phyloP scores from a whole-genome alignment of 2,888 invertebrate genomes.

The Tuberolachnus salignus region DNA sequence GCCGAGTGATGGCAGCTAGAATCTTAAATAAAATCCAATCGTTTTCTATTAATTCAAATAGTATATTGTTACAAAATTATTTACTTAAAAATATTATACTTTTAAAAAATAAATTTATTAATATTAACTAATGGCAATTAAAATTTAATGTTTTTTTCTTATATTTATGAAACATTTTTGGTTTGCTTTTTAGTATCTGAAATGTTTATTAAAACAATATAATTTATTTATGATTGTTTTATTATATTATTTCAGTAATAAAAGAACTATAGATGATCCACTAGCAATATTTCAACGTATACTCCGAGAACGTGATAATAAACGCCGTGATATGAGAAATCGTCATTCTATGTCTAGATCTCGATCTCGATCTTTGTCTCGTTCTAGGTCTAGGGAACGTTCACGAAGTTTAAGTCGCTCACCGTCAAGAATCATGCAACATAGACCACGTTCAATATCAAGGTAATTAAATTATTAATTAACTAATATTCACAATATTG shows the following conservation, averaged over 20 bases:
- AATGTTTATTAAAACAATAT: background rate
- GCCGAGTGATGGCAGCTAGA: no score
- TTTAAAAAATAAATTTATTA: no score
- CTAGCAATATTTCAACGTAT: slow-evolving; percentile 86
- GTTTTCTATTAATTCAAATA: no score
- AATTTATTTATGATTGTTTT: background rate
- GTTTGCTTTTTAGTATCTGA: background rate
- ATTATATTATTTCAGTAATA: slow-evolving; percentile 33
- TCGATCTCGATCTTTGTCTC: slow-evolving; percentile 59
- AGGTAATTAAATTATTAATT: slow-evolving; percentile 33
- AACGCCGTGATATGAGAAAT: slow-evolving; percentile 57
- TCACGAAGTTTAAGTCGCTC: slow-evolving; percentile 62
- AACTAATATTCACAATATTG: background rate
- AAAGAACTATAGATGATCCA: slow-evolving; percentile 80
- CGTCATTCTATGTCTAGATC: slow-evolving; percentile 58
- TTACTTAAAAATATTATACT: no score
- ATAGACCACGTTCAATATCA: slow-evolving; percentile 53
- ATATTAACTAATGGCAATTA: background rate
- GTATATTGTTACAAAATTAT: no score
- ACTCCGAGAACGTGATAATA: slow-evolving; percentile 73
- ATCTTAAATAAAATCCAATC: no score
- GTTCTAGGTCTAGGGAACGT: slow-evolving; percentile 58
- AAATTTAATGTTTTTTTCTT: background rate
- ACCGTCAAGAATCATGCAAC: slow-evolving; percentile 61
- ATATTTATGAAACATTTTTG: background rate